These are phyloP conservation scores for Epistrophe eligans DNA, from an alignment of 2,888 invertebrate genomes.

Conservation along the genomic window DNA sequence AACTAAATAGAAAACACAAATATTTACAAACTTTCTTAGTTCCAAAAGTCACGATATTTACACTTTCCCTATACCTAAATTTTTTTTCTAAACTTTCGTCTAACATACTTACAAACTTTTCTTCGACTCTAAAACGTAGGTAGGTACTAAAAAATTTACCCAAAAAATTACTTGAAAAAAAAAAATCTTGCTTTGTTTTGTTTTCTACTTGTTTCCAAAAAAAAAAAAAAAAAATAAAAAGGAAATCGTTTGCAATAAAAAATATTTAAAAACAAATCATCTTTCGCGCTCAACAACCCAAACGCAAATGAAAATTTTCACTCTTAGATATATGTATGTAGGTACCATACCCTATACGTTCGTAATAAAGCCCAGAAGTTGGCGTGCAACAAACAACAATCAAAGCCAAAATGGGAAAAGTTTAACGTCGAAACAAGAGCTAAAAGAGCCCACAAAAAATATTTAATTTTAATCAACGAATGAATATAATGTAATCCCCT, in stretches of 20 bases:
- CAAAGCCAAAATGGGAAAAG: constrained; percentile 70
- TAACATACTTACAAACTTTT: not conserved
- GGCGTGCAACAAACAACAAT: constrained; percentile 67
- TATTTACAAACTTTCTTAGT: too few relatives aligned
- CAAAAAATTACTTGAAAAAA: not conserved
- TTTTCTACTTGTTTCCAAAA: not conserved
- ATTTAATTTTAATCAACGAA: constrained; percentile 75
- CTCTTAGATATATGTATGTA: constrained; percentile 31
- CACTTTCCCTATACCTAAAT: too few relatives aligned
- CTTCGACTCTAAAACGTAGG: not conserved
- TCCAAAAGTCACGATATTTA: too few relatives aligned
- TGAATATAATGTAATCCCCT: constrained; percentile 51
- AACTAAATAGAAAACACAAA: too few relatives aligned
- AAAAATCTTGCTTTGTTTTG: not conserved
- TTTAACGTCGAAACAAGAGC: constrained; percentile 49
- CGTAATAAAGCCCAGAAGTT: not conserved
- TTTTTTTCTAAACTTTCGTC: too few relatives aligned
- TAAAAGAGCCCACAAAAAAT: constrained; percentile 45
- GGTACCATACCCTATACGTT: not conserved
- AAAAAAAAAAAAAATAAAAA: constrained; percentile 51
- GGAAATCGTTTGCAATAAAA: constrained; percentile 64
- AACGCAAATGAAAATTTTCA: constrained; percentile 72
- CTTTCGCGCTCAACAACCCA: constrained; percentile 53
- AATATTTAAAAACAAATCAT: constrained; percentile 76
- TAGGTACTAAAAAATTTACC: not conserved